phyloP scores from a whole-genome alignment of 2,888 invertebrate genomes.

The Ennomos quercinarius region DNA sequence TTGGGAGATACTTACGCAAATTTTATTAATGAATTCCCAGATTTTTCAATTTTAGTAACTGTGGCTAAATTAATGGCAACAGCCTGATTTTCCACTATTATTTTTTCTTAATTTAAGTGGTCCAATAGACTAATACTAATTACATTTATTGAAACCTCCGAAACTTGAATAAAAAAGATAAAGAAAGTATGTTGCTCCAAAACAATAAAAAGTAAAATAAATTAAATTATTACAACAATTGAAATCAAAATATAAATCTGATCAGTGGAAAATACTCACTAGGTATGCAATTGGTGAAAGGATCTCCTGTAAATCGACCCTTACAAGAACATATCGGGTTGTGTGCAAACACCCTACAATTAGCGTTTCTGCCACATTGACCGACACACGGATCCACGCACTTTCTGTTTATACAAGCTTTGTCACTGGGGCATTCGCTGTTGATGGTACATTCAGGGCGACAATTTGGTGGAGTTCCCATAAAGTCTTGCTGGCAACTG shows the following conservation, averaged over 20 bases:
- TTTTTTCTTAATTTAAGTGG: too few relatives aligned
- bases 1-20: too few relatives aligned
- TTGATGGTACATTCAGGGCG: conserved; percentile 93
- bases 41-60: too few relatives aligned
- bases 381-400: conserved; percentile 92
- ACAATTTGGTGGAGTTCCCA: conserved; percentile 92
- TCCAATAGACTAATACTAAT: too few relatives aligned
- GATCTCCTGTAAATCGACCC: conserved; percentile 90
- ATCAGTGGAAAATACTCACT: conserved; percentile 47
- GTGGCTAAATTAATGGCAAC: too few relatives aligned
- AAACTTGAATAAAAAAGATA: too few relatives aligned
- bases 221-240: conserved; percentile 28
- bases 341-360: conserved; percentile 92
- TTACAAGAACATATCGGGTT: conserved; percentile 93
- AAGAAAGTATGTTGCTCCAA: too few relatives aligned
- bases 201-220: too few relatives aligned
- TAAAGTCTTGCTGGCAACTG: conserved; percentile 88
- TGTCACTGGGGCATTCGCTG: conserved; percentile 90
- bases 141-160: too few relatives aligned
- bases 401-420: conserved; percentile 91
- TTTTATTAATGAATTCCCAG: too few relatives aligned
- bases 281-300: conserved; percentile 87
- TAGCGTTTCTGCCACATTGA: conserved; percentile 91
- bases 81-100: too few relatives aligned
- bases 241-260: neutral